Percentiles rank a stretch among this genome's conserved stretches.
Evolutionary conservation across 2,888 invertebrate species (phyloP).

Genomic region (Lomographa bimaculata): DNA sequence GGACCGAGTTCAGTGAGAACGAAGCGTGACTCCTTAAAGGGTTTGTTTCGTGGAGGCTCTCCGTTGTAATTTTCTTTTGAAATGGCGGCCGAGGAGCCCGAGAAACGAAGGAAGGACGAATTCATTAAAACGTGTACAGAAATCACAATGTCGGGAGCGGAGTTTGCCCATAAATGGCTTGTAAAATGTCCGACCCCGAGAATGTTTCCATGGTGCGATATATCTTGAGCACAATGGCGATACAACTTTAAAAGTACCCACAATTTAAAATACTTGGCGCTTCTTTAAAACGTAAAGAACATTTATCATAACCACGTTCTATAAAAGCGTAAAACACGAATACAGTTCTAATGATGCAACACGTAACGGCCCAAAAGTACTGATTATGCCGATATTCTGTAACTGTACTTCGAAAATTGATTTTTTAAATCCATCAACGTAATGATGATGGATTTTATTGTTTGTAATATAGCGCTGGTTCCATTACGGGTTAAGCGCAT

Average conservation of each 20-base stretch:
- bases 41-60: conserved; percentile 74
- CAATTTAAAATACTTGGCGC: conserved; percentile 4
- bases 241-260: conserved; percentile 8
- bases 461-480: conserved; percentile 64
- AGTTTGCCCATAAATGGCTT: conserved; percentile 58
- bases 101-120: conserved; percentile 69
- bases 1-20: conserved; percentile 72
- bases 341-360: conserved; percentile 29
- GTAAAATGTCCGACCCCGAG: conserved; percentile 49
- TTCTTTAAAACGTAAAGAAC: background rate
- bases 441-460: conserved; percentile 66
- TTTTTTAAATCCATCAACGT: conserved; percentile 72
- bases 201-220: conserved; percentile 28
- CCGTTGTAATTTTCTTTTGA: conserved; percentile 77
- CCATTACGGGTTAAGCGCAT: conserved; percentile 62
- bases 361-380: conserved; percentile 45
- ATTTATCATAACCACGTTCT: conserved; percentile 1
- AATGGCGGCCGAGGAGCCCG: conserved; percentile 66
- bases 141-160: conserved; percentile 65
- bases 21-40: conserved; percentile 76
- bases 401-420: conserved; percentile 72
- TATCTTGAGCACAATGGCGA: conserved; percentile 12
- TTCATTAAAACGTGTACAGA: conserved; percentile 76
- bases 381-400: conserved; percentile 51
- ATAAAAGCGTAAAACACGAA: conserved; percentile 16